Percentiles rank a stretch among this genome's conserved stretches.
phyloP scores from a whole-genome alignment of 2,797 vertebrate genomes.

The Alectoris magna region DNA sequence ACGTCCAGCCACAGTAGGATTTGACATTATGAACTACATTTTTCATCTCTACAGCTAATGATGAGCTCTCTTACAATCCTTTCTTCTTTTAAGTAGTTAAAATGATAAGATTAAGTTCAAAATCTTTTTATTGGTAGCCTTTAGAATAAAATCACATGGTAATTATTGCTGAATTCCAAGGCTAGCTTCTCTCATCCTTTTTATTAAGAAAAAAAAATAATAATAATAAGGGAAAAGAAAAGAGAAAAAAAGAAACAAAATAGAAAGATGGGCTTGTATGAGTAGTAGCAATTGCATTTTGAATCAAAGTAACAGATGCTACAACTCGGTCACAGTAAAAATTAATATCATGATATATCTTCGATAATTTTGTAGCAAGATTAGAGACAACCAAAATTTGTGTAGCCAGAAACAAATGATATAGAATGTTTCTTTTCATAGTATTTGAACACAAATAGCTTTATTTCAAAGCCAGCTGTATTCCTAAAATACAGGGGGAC shows the following conservation, averaged over 20 bases:
- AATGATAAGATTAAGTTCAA: not conserved
- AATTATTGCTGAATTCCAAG: conserved; percentile 1
- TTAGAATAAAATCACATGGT: conserved; percentile 8
- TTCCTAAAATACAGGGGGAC: not conserved
- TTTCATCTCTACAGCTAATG: not conserved
- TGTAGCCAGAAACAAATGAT: not conserved
- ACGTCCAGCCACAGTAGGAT: not conserved
- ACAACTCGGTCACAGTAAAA: not conserved
- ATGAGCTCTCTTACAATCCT: not conserved
- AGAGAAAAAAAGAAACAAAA: not conserved
- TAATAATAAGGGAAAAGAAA: not conserved
- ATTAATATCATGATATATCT: not conserved
- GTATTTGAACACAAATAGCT: not conserved
- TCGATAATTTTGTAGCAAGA: not conserved
- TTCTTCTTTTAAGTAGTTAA: not conserved
- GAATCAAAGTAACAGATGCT: not conserved
- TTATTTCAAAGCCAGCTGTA: not conserved
- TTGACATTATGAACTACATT: not conserved
- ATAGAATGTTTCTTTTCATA: not conserved
- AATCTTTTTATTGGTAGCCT: not conserved
- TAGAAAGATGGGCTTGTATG: not conserved
- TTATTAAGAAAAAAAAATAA: not conserved
- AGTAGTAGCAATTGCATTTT: not conserved
- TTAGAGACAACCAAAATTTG: not conserved
- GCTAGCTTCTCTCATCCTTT: not conserved